These are phyloP conservation scores for Atherix ibis DNA, from an alignment of 2,888 invertebrate genomes.

Conservation along the genomic window DNA sequence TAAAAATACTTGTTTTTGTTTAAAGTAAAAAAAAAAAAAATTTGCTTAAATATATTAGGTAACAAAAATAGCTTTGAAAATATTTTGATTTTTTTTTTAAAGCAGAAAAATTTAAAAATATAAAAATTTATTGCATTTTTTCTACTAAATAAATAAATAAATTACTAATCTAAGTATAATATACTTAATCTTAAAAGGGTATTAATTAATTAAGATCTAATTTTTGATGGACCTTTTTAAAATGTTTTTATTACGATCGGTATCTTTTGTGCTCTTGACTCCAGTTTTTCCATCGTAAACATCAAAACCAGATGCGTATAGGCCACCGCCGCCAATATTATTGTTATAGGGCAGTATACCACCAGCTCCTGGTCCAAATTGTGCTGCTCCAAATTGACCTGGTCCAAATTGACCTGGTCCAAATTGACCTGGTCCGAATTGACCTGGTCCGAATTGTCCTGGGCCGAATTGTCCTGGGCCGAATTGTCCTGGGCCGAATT, in stretches of 20 bases:
- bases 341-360: slow-evolving; percentile 6
- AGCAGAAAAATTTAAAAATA: too few relatives aligned
- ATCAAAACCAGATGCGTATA: too few relatives aligned
- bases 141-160: too few relatives aligned
- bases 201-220: too few relatives aligned
- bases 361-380: slow-evolving; percentile 11
- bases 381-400: slow-evolving; percentile 5
- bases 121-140: too few relatives aligned
- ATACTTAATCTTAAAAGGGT: too few relatives aligned
- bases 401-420: slow-evolving; percentile 2
- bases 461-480: slow-evolving; percentile 8
- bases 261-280: slow-evolving; percentile 1
- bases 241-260: slow-evolving; percentile 5
- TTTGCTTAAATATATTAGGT: too few relatives aligned
- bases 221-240: slow-evolving; percentile 6
- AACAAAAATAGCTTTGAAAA: too few relatives aligned
- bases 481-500: slow-evolving; percentile 5
- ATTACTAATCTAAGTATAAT: too few relatives aligned
- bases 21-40: too few relatives aligned
- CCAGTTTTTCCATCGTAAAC: slow-evolving; percentile 1
- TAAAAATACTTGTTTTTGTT: too few relatives aligned
- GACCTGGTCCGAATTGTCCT: slow-evolving; percentile 16
- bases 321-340: background rate
- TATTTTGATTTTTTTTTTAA: too few relatives aligned
- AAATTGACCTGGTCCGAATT: slow-evolving; percentile 14